Conservation (phyloP, 2,888 invertebrate genomes). For the Fissipunctia ypsillon region DNA sequence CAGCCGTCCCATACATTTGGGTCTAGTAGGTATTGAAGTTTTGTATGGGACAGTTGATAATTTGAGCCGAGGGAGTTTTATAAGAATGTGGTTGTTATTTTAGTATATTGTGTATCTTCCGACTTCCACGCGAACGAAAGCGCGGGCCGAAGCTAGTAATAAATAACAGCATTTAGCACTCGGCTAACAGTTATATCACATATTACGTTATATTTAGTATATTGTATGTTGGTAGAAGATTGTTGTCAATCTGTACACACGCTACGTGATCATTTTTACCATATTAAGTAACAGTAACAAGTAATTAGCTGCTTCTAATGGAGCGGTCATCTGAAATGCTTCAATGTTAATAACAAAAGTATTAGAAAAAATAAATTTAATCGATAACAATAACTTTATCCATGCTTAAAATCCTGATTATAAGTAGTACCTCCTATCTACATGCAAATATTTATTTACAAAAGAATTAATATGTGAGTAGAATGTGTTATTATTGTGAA, state of each 20-base stretch:
- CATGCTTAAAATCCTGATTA: no score
- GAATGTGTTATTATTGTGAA: constrained; percentile 30
- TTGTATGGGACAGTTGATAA: no score
- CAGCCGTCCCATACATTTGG: no score
- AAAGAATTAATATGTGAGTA: constrained; percentile 7
- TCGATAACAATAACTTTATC: constrained; percentile 16
- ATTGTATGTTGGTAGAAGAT: not conserved
- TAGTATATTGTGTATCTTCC: no score
- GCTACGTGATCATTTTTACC: constrained; percentile 22
- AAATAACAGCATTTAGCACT: not conserved
- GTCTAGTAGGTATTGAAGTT: no score
- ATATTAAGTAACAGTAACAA: constrained; percentile 41
- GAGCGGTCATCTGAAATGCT: constrained; percentile 52
- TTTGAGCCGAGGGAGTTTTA: no score
- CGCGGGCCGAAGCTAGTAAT: not conserved
- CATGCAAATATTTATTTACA: constrained; percentile 60
- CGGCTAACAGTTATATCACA: no score
- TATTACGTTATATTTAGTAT: no score
- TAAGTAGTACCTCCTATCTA: not conserved
- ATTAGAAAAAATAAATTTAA: constrained; percentile 36
- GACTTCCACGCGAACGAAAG: no score
- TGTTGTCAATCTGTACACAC: constrained; percentile 39
- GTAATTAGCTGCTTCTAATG: constrained; percentile 53
- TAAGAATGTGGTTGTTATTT: no score
- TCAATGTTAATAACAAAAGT: constrained; percentile 50